Base-by-base conservation (phyloP, 2,797 vertebrate species). In the Xerus rutilus region DNA sequence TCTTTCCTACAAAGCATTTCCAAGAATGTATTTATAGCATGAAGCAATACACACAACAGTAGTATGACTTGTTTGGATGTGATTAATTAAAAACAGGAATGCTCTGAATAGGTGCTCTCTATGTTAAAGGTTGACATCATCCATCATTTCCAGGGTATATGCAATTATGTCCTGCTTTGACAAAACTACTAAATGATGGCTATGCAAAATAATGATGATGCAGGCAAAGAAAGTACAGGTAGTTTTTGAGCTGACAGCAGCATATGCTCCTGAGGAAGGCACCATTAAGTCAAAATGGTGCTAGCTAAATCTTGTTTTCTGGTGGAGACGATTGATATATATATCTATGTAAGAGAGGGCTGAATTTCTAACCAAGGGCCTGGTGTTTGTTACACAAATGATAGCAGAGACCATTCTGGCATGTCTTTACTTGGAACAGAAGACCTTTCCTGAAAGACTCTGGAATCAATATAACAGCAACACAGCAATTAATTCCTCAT, bases 221-320 rank as follows among this genome's bases (percentile, higher is more conserved):
- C 79, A 43, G 21, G 11, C 45, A 65, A 64, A 52, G 43, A 83
- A 84, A 81, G 17, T 9, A 35, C 17, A 87, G 74, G 54, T 84
- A 47, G 62, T 67, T 89, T 95, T 70, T 64, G 32, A 88, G 70
- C 86, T 84, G 67, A 89, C n/a, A 54, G 64, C 30, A 84, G 74
- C 30, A 45, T 52, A 14, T 67, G 67, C 74, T 77, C 86, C 73
- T 54, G 78, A 77, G 54, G 90, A 89, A 84, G 47, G 2, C 45
- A 69, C 49, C 7, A 0, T 30, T 18, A 25, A 57, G 30, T 76
- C 39, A 65, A 79, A 82, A 52, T 0, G 21, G 43, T 76, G 47
- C 21, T 21, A 28, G 30, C 30, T 14, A 83, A n/a, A 57, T 77
- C 28, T 47, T 28, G 20, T 43, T 70, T 88, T 76, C 69, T 35